Evolutionary conservation across 2,888 invertebrate genomes (phyloP).

Genomic region (Caradrina clavipalpis): DNA sequence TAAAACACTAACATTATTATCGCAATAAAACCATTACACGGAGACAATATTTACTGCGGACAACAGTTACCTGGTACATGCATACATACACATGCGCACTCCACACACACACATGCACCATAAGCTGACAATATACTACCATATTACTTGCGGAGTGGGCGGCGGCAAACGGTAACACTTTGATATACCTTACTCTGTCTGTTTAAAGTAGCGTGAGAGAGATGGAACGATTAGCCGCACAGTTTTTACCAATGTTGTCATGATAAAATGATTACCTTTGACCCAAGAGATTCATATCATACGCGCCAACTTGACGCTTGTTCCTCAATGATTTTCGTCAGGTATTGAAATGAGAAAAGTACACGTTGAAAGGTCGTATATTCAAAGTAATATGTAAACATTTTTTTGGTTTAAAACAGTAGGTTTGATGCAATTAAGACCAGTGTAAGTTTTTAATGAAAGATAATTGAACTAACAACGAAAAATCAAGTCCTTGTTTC

Average conservation of each 20-base stretch:
- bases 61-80: conserved; percentile 62
- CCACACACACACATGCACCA: conserved; percentile 53
- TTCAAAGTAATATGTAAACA: neutral
- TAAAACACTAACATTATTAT: conserved; percentile 43
- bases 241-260: conserved; percentile 74
- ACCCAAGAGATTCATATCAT: conserved; percentile 70
- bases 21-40: conserved; percentile 54
- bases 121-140: conserved; percentile 64
- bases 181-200: conserved; percentile 74
- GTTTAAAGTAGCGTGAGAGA: conserved; percentile 66
- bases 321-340: conserved; percentile 9
- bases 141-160: conserved; percentile 79
- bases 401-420: neutral
- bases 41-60: conserved; percentile 58
- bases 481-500: too few species aligned
- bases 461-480: neutral
- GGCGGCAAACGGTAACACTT: conserved; percentile 73
- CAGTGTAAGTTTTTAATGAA: neutral
- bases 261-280: conserved; percentile 83
- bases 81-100: conserved; percentile 43
- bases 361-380: neutral
- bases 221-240: conserved; percentile 61
- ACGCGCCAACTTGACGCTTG: conserved; percentile 7
- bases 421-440: neutral
- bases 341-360: neutral